Evolutionary conservation across 2,113 vertebrate genomes (phyloP), one percentile per base, ranked within the genome.

Genomic region (Eleginops maclovinus): DNA sequence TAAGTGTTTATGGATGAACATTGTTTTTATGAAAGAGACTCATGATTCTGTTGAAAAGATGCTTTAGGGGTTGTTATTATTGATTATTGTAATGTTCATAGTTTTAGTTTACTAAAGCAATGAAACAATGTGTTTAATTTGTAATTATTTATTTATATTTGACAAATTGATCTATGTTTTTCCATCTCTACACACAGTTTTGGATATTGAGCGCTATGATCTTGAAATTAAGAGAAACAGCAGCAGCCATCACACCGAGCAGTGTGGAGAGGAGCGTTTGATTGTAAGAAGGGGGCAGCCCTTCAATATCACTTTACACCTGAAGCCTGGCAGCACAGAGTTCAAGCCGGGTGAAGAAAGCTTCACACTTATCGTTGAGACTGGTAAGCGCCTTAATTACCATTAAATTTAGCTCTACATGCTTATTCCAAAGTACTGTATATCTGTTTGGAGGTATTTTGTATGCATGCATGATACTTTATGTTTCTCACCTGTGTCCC

Each of bases 281-380:
- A 91, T 98, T 10, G 85, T 97, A 16, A 90, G 97, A 19, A 91
- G 97, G 13, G 97, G 96, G 0, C 96, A 97, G 87, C 87, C 92
- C 74, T 98, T 98, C 82, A 43, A 8, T n/a, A 41, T 97, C 81
- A 93, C 87, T 0, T 89, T 98, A 72, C 70, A 77, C 71, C 95
- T 97, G 49, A 84, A 81, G 0, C 78, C 93, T 12, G 92, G 93
- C 2, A 81, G 73, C 51, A 61, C 50, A 16, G 59, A 72, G 6
- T 95, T 96, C 0, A 88, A 94, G 46, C 91, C 87, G 0, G 67
- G 88, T 0, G 60, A 89, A 82, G 90, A 92, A 80, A 92, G 61
- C 21, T 81, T 97, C 17, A 82, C 84, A 2, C 91, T 99, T 76
- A 91, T 81, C 0, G 92, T 86, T 0, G 76, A 94, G 84, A 97